Base-by-base conservation (phyloP, 1,140 invertebrate species). In the Nasonia vitripennis region DNA sequence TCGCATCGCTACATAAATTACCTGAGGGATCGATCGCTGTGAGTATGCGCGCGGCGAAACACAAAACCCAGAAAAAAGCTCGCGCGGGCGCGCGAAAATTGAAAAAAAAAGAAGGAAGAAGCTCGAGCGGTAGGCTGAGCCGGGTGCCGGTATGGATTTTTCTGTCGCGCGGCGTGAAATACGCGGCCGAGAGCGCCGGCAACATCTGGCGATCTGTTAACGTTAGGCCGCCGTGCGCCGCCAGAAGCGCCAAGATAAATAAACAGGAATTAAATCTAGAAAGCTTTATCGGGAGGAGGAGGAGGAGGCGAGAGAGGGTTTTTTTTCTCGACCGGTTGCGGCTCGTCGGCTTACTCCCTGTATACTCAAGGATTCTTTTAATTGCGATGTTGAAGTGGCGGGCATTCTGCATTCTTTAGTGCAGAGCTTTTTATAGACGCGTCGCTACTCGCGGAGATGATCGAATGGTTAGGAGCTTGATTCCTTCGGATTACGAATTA, bases 141-240 rank as follows among this genome's bases (percentile, higher is more conserved):
- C 37, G 71, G 23, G 41, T 20, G 37, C 84, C 27, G 73, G 79
- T 87, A 89, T 89, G 90, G 89, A 90, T 90, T 92, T 91, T 90
- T 89, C 87, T 90, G 89, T 92, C 90, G 89, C 87, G 80, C 20
- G 78, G 84, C 87, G 88, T 86, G 79, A 89, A 91, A 92, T 91
- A 90, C 88, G 84, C 89, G 87, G 88, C 68, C 70, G 80, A 12
- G 78, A 12, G 78, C 73, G 51, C 55, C 85, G 85, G 90, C 86
- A 91, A 92, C 92, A 93, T 93, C 92, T 92, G 92, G 92, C 91
- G 90, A 90, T 91, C 89, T 91, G 92, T 92, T 92, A 93, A 92
- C 89, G 89, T 90, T 92, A 89, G 88, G 88, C 88, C 84, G 45
- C 27, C 27, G 27, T 2, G 27, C 87, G 86, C 87, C 87, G 87